Evolutionary conservation across 2,113 vertebrate genomes (phyloP), one percentile per base, ranked within the genome.

Genomic region (Brienomyrus brachyistius): DNA sequence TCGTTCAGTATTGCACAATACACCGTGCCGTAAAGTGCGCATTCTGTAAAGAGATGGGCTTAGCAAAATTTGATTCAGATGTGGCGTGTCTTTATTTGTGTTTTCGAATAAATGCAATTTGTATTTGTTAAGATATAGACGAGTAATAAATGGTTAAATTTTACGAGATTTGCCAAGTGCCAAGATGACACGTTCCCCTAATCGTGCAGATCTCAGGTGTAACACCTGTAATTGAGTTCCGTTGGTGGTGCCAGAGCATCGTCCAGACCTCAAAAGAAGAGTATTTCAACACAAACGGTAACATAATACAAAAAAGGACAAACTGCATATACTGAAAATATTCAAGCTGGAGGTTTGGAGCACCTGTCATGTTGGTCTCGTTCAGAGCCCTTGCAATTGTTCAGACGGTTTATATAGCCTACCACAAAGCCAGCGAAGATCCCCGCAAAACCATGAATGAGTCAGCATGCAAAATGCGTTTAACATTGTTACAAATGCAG

Each of bases 121-220:
- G 56, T 15, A n/a, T 45, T 48, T 66, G 23, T 70, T 43, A 9
- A 82, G 45, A 21, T 31, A 50, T n/a, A 23, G 77, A 9, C 15
- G 23, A 62, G 54, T 21, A 89, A 35, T 43, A 51, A 47, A 83
- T 35, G 45, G 45, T 31, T 86, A 89, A 59, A 10, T 86, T 54
- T 47, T n/a, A n/a, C 43, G 82, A 50, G 13, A 50, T 66, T n/a
- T 86, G 19, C 45, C 66, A 86, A 23, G 52, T 86, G 84, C 10
- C 27, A 56, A 88, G 35, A 54, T 35, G 66, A 54, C 50, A 90
- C 52, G 52, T 50, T 40, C 56, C 21, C n/a, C 50, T 90, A 88
- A 90, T 90, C 19, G 93, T 89, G 88, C 27, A 91, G 91, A 91
- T 91, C 88, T 88, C 83, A 91, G 89, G 88, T 92, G 87, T 91